Conservation (phyloP, 37 sponge, comb jelly and placozoan genomes). For the Eunapius fragilis region DNA sequence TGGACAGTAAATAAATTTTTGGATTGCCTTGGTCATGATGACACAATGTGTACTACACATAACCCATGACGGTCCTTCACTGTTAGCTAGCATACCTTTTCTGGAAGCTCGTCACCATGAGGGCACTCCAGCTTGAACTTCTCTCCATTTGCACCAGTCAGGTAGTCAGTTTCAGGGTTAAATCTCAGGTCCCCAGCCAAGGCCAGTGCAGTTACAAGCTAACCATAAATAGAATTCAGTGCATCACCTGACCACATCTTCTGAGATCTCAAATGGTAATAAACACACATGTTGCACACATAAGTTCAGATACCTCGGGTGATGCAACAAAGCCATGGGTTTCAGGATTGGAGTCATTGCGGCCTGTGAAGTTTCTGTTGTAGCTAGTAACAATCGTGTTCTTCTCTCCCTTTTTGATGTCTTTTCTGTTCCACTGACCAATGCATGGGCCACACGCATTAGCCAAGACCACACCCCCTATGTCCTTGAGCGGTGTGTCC, state of each 20-base stretch:
- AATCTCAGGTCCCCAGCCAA: constrained; percentile 91
- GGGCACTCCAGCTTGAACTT: constrained; percentile 93
- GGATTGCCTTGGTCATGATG: too few relatives aligned
- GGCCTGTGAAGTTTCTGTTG: constrained; percentile 99
- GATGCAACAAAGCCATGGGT: constrained; percentile 98
- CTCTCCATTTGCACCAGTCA: constrained; percentile 82
- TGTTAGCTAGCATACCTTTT: constrained; percentile 31
- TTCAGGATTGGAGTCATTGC: constrained; percentile 97
- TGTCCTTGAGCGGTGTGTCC: constrained; percentile 84
- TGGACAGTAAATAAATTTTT: too few relatives aligned
- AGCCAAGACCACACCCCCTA: constrained; percentile 97
- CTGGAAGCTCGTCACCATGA: constrained; percentile 95
- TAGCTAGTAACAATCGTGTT: constrained; percentile 99
- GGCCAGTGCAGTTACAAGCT: constrained; percentile 97
- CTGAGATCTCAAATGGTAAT: too few relatives aligned
- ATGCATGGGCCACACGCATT: constrained; percentile 99
- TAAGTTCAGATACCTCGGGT: constrained; percentile 97
- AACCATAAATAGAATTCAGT: neutral
- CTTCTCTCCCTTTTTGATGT: constrained; percentile 95
- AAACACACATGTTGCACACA: too few relatives aligned
- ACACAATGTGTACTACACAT: neutral
- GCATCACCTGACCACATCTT: too few relatives aligned
- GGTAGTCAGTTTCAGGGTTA: constrained; percentile 90
- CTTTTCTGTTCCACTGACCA: constrained; percentile 99
- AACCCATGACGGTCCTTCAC: neutral